phyloP scores from a whole-genome alignment of 2,888 invertebrate genomes.

The Cantharis lateralis region DNA sequence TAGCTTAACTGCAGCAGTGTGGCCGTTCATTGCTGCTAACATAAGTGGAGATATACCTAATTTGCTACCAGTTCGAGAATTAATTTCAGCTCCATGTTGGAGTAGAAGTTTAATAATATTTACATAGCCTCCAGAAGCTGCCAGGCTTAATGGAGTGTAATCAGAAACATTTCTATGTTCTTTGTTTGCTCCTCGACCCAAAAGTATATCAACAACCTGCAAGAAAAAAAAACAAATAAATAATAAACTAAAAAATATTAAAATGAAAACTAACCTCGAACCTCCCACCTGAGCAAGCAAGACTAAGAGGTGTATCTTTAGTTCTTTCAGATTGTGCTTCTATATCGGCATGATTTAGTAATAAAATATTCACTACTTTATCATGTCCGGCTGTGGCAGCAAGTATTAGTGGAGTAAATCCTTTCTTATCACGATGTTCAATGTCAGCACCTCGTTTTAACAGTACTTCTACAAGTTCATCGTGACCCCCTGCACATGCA shows the following conservation, averaged over 20 bases:
- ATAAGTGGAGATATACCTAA: slow-evolving; percentile 98
- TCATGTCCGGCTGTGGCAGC: slow-evolving; percentile 97
- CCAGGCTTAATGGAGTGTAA: slow-evolving; percentile 97
- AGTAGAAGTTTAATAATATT: slow-evolving; percentile 95
- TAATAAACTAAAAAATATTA: not conserved
- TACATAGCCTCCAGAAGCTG: slow-evolving; percentile 97
- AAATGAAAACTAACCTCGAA: slow-evolving; percentile 71
- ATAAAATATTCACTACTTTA: slow-evolving; percentile 87
- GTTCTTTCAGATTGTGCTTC: slow-evolving; percentile 99
- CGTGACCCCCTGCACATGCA: slow-evolving; percentile 96
- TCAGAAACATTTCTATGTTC: slow-evolving; percentile 98
- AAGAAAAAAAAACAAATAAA: slow-evolving; percentile 33
- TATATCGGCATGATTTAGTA: slow-evolving; percentile 94
- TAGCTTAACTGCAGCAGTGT: slow-evolving; percentile 91
- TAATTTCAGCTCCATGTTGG: slow-evolving; percentile 96
- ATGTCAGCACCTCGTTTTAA: slow-evolving; percentile 92
- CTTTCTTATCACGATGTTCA: slow-evolving; percentile 98
- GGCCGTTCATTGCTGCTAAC: slow-evolving; percentile 99
- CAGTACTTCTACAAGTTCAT: slow-evolving; percentile 91
- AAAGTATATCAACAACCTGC: slow-evolving; percentile 83
- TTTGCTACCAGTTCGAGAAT: slow-evolving; percentile 95
- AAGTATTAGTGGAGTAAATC: slow-evolving; percentile 95
- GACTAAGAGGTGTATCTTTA: slow-evolving; percentile 96
- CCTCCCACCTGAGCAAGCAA: slow-evolving; percentile 96
- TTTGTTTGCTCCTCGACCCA: slow-evolving; percentile 91